These are phyloP conservation scores for Oryzias javanicus DNA, from an alignment of 2,113 vertebrate genomes.

Conservation along the genomic window DNA sequence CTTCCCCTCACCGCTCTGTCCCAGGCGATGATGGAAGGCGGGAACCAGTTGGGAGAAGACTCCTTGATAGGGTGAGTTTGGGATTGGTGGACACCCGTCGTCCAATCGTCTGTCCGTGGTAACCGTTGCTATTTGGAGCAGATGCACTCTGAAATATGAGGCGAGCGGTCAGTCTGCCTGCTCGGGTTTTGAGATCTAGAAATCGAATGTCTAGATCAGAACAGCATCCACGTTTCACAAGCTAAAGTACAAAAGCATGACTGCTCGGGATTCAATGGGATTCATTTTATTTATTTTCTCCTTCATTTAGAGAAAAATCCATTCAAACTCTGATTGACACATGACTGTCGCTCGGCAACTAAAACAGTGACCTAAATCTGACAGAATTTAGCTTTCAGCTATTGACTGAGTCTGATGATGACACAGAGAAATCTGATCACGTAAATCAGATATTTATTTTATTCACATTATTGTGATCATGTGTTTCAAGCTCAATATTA, in stretches of 20 bases:
- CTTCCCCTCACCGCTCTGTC: constrained; percentile 90
- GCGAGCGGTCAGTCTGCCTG: constrained; percentile 6
- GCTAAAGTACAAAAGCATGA: constrained; percentile 22
- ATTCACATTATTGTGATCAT: too few relatives aligned
- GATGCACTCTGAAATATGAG: constrained; percentile 45
- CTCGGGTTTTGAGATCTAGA: constrained; percentile 39
- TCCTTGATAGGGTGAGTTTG: constrained; percentile 89
- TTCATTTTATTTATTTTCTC: too few relatives aligned
- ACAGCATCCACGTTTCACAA: constrained; percentile 14
- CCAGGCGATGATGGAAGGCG: constrained; percentile 92
- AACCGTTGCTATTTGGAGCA: constrained; percentile 31
- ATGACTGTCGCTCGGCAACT: neutral
- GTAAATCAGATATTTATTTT: too few relatives aligned
- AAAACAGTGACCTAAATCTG: constrained; percentile 13
- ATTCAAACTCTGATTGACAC: too few relatives aligned
- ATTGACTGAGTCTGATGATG: constrained; percentile 1
- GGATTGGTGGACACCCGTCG: constrained; percentile 26
- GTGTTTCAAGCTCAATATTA: too few relatives aligned
- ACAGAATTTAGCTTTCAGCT: constrained; percentile 23
- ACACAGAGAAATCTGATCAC: neutral
- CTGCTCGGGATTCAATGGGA: neutral
- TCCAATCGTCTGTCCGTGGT: constrained; percentile 7
- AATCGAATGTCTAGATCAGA: constrained; percentile 32
- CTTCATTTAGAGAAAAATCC: too few relatives aligned
- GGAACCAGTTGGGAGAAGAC: constrained; percentile 87